These are phyloP conservation scores for Hylaeus volcanicus DNA, from an alignment of 1,140 invertebrate species.

Conservation along the genomic window DNA sequence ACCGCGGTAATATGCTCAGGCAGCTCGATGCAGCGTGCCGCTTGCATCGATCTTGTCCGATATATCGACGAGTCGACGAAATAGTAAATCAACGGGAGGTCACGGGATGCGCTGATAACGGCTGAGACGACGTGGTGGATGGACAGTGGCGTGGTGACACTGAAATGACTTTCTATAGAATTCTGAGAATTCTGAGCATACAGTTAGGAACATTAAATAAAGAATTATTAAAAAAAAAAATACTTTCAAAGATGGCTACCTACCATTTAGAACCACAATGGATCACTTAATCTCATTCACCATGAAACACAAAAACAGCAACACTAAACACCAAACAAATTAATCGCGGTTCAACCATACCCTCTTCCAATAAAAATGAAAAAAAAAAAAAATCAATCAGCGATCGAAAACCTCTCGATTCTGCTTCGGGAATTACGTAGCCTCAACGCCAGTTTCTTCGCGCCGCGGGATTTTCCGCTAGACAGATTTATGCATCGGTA, in stretches of 20 bases:
- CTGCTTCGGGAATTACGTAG: constrained; percentile 49
- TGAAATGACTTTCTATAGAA: neutral
- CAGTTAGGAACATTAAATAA: too few species aligned
- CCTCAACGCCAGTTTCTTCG: constrained; percentile 18
- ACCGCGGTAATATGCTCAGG: constrained; percentile 27
- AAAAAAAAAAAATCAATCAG: too few species aligned
- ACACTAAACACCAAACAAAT: too few species aligned
- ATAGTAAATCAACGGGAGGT: constrained; percentile 56
- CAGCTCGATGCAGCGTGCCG: constrained; percentile 12
- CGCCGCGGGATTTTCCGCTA: constrained; percentile 18
- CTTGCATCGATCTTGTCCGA: constrained; percentile 41
- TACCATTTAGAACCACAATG: too few species aligned
- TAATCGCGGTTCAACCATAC: too few species aligned
- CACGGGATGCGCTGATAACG: neutral
- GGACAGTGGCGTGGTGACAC: neutral
- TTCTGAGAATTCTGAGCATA: too few species aligned
- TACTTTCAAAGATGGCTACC: too few species aligned
- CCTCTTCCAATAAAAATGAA: too few species aligned
- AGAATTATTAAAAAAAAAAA: too few species aligned
- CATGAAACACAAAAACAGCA: too few species aligned
- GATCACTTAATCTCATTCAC: too few species aligned
- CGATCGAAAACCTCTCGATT: constrained; percentile 25
- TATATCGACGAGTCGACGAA: constrained; percentile 43
- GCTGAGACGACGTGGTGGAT: neutral
- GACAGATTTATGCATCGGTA: constrained; percentile 63